Conservation (phyloP, 2,113 vertebrate genomes). For the Burhinus oedicnemus region DNA sequence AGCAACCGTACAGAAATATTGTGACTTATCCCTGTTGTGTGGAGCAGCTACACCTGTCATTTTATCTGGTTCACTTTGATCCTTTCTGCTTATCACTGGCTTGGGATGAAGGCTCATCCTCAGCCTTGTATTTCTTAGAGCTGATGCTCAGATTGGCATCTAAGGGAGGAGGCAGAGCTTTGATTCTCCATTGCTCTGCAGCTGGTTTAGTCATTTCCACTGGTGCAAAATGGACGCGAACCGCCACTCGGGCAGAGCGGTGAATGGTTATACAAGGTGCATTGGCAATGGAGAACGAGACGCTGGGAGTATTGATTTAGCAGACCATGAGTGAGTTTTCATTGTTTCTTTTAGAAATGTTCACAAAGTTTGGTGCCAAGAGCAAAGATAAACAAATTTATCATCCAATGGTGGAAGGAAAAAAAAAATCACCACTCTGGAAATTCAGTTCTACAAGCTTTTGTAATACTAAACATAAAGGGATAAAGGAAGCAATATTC, state of each 20-base stretch:
- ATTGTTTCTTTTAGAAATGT: constrained; percentile 53
- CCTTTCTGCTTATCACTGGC: background rate
- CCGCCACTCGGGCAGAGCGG: background rate
- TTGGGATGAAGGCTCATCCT: background rate
- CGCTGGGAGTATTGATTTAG: background rate
- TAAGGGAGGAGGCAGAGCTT: background rate
- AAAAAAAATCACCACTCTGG: background rate
- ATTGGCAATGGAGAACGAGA: background rate
- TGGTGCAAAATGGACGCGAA: background rate
- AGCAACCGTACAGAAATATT: background rate
- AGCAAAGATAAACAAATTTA: constrained; percentile 46
- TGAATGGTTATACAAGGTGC: constrained; percentile 17
- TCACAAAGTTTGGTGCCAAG: constrained; percentile 43
- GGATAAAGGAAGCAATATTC: background rate
- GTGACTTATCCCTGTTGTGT: background rate
- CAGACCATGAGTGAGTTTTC: background rate
- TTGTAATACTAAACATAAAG: background rate
- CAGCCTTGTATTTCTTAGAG: background rate
- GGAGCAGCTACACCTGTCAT: background rate
- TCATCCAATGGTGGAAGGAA: background rate
- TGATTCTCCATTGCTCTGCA: background rate
- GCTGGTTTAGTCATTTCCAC: background rate
- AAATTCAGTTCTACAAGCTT: constrained; percentile 20
- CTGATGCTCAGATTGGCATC: background rate
- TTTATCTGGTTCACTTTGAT: background rate